Conservation (phyloP, 2,888 invertebrate species). For the Microplitis deprimator region DNA sequence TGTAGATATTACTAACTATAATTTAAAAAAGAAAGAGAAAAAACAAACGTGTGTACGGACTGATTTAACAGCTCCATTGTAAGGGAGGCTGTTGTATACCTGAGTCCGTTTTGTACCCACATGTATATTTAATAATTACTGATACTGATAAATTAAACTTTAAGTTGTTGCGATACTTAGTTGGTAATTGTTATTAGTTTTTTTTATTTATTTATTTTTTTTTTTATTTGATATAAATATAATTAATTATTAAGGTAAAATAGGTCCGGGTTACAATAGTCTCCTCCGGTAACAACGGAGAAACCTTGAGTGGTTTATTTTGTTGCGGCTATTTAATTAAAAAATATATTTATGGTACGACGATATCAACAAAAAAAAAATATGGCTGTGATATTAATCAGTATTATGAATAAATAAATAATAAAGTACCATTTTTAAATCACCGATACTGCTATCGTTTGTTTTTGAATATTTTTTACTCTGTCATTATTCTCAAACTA, state of each 20-base stretch:
- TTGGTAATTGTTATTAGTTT: constrained; percentile 34
- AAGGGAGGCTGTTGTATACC: constrained; percentile 15
- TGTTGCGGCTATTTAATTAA: background rate
- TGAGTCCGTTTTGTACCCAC: background rate
- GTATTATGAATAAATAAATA: constrained; percentile 56
- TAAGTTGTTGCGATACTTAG: constrained; percentile 8
- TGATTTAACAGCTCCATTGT: constrained; percentile 5
- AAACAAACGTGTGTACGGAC: constrained; percentile 2
- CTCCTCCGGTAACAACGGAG: constrained; percentile 6
- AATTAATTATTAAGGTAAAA: constrained; percentile 32
- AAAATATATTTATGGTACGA: constrained; percentile 35
- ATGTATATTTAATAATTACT: constrained; percentile 8
- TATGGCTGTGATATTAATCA: constrained; percentile 54
- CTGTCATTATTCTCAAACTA: constrained; percentile 38
- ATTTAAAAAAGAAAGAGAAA: background rate
- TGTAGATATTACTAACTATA: background rate
- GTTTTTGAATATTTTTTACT: constrained; percentile 53
- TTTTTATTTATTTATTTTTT: background rate
- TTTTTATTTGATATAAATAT: background rate
- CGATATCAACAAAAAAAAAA: constrained; percentile 15
- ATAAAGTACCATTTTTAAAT: constrained; percentile 59
- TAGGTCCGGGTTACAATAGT: constrained; percentile 40
- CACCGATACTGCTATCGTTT: constrained; percentile 56
- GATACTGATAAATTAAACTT: background rate
- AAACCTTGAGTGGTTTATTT: background rate